Conservation (phyloP, 2,797 vertebrate genomes). For the Euphonia xanthogaster region DNA sequence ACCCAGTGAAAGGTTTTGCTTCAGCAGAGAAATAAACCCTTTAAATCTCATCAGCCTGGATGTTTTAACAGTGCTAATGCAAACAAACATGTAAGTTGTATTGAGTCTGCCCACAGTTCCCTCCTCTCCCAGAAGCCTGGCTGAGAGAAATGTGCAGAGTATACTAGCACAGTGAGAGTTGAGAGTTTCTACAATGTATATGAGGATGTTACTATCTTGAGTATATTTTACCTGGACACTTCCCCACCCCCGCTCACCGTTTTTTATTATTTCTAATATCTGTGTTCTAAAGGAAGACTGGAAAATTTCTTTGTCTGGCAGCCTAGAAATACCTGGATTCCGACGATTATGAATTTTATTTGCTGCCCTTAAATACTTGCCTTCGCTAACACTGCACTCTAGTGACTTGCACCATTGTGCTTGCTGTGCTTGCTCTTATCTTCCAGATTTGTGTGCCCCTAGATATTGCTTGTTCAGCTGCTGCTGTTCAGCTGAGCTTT, state of each 20-base stretch:
- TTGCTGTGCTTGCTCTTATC: constrained; percentile 22
- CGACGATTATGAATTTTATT: neutral
- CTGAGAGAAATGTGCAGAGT: neutral
- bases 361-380: neutral
- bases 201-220: neutral
- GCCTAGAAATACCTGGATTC: neutral
- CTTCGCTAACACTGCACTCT: constrained; percentile 17
- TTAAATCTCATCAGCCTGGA: neutral
- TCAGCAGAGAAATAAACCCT: neutral
- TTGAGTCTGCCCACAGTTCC: neutral
- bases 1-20: neutral
- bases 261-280: neutral
- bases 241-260: no score
- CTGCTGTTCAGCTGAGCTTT: constrained; percentile 23
- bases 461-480: constrained; percentile 48
- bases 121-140: neutral
- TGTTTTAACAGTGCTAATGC: neutral
- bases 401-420: constrained; percentile 31
- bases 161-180: neutral
- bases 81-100: neutral
- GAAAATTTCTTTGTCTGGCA: neutral
- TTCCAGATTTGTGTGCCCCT: constrained; percentile 4
- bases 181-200: neutral
- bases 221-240: neutral
- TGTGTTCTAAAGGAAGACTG: neutral